Evolutionary conservation across 2,888 invertebrate genomes (phyloP), one percentile per base, ranked within the genome.

Genomic region (Polymixis flavicincta): DNA sequence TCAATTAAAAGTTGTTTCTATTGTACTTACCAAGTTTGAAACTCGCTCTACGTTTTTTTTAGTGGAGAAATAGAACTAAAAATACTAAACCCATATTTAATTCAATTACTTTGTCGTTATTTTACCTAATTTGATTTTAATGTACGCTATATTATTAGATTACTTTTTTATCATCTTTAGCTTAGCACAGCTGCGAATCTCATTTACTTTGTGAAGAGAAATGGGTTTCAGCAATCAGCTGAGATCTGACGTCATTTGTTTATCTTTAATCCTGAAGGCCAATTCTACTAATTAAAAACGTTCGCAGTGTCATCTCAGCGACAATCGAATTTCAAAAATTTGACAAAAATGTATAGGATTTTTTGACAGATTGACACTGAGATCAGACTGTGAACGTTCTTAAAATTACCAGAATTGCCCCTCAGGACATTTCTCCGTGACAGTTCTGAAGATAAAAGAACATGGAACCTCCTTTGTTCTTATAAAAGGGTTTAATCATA

Each of bases 1-100:
- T 82, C 88, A 90, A 90, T 90, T 90, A 90, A 90, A 90, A 90
- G 74, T 85, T 84, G 80, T 85, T 86, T 77, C 85, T 82, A 85
- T 87, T 88, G 85, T 84, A 74, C 84, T 83, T 85, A 77, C 66
- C 8, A 80, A 87, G 83, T 87, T 86, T 61, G 72, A 70, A 81
- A 85, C 80, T 78, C 80, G 84, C 80, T 82, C 63, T 74, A 69
- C 42, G 70, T 71, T 72, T 80, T 66, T n/a, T 75, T 73, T 76
- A 69, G 48, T 66, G 19, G 17, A 68, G 45, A 78, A 76, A 82
- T 72, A 70, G 52, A 70, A 75, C 61, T 50, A 69, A 65, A 74
- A 83, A 74, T 68, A 76, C n/a, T 69, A 55, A 48, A 67, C 60
- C 32, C 55, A 19, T 7, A 55, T 82, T 75, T 72, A 70, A 74